A percentile compares a stretch with the other conserved stretches of the same genome.
phyloP scores from a whole-genome alignment of 2,888 invertebrate genomes.

The Agrypnus murinus region DNA sequence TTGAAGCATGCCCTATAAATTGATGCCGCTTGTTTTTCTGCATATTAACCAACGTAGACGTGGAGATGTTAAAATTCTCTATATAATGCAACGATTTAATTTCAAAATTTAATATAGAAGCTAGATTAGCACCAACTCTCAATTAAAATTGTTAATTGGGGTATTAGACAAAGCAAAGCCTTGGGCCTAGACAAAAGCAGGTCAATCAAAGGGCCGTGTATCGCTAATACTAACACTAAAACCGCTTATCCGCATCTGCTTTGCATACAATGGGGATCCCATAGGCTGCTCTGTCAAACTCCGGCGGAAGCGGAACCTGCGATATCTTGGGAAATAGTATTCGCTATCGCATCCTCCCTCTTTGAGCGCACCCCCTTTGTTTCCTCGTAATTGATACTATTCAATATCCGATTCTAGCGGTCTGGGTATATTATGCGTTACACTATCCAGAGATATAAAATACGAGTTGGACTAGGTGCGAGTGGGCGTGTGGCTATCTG shows the following conservation, averaged over 20 bases:
- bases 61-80: no score
- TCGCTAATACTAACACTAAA: constrained; percentile 45
- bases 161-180: constrained; percentile 43
- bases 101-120: constrained; percentile 24
- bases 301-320: constrained; percentile 59
- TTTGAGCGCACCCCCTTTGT: constrained; percentile 61
- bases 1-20: no score
- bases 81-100: constrained; percentile 3
- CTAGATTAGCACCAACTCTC: constrained; percentile 35
- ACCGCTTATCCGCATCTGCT: constrained; percentile 53
- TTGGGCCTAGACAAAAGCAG: constrained; percentile 39
- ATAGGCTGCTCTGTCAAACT: constrained; percentile 55
- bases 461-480: constrained; percentile 23
- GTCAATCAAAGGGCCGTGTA: constrained; percentile 49
- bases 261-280: constrained; percentile 49
- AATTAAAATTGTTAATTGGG: constrained; percentile 45
- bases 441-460: no score
- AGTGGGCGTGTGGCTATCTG: background rate
- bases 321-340: constrained; percentile 58
- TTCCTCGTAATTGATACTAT: constrained; percentile 61
- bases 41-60: no score
- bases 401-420: constrained; percentile 52
- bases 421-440: constrained; percentile 39
- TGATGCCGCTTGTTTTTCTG: no score
- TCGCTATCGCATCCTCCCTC: constrained; percentile 51